Evolutionary conservation across 1,140 invertebrate genomes (phyloP).

Genomic region (Scaptomyza montana): DNA sequence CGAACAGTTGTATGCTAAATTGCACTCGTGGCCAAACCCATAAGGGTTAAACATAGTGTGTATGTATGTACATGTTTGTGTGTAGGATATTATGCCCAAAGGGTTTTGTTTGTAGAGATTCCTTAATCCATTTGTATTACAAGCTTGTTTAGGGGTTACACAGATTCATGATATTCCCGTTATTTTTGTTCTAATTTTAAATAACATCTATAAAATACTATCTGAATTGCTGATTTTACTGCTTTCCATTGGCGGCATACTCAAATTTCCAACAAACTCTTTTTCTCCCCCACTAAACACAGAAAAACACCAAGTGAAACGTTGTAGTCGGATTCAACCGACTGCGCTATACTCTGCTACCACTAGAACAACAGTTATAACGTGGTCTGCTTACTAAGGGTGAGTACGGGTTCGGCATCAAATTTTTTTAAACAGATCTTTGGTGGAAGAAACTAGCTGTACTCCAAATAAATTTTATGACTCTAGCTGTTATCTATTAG

Average conservation of each 20-base stretch:
- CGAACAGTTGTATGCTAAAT: conserved; percentile 9
- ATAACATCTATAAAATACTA: not conserved
- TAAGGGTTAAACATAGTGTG: not conserved
- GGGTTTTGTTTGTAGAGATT: not conserved
- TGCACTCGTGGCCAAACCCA: not conserved
- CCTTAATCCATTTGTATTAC: not conserved
- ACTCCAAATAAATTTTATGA: too few relatives aligned
- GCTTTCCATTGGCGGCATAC: not conserved
- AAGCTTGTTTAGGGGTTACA: not conserved
- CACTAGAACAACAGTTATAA: too few relatives aligned
- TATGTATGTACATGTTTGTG: too few relatives aligned
- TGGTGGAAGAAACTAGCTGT: too few relatives aligned
- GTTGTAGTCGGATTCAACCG: too few relatives aligned
- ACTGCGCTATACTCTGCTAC: too few relatives aligned
- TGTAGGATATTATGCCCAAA: not conserved
- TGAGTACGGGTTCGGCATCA: too few relatives aligned
- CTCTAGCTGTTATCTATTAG: too few relatives aligned
- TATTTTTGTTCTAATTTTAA: not conserved
- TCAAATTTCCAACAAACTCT: not conserved
- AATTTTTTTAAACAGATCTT: too few relatives aligned
- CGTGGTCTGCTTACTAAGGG: too few relatives aligned
- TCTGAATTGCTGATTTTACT: conserved; percentile 3
- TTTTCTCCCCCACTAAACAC: not conserved
- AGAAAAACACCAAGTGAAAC: too few relatives aligned
- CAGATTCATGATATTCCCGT: not conserved